These are phyloP conservation scores for Melanotus villosus DNA, from an alignment of 2,888 invertebrate genomes.

Conservation along the genomic window DNA sequence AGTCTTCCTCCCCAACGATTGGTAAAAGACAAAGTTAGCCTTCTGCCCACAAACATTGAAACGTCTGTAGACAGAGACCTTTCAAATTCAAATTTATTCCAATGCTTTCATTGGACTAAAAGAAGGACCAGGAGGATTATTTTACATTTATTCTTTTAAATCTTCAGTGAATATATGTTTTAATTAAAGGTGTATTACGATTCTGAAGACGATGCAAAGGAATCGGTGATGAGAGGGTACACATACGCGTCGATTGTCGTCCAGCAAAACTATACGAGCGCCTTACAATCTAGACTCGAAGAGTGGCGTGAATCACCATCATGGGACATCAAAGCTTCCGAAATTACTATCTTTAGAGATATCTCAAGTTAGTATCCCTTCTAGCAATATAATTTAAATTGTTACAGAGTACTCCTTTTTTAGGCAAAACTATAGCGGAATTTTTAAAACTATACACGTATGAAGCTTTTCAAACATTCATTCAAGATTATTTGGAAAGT, in stretches of 20 bases:
- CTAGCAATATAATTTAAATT: too few relatives aligned
- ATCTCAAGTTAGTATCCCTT: conserved; percentile 94
- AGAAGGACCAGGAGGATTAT: too few relatives aligned
- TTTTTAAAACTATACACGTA: conserved; percentile 82
- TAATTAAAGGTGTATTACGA: conserved; percentile 64
- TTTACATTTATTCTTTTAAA: too few relatives aligned
- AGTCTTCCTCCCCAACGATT: too few relatives aligned
- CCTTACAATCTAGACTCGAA: conserved; percentile 71
- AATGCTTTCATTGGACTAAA: too few relatives aligned
- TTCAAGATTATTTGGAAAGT: conserved; percentile 73
- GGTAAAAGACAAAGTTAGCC: too few relatives aligned
- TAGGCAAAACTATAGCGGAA: conserved; percentile 92
- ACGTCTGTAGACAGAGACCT: too few relatives aligned
- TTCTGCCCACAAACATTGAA: too few relatives aligned
- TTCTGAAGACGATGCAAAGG: conserved; percentile 74
- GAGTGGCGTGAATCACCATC: conserved; percentile 72
- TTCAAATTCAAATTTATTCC: too few relatives aligned
- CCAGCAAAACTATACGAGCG: conserved; percentile 81
- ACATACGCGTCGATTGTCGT: conserved; percentile 86
- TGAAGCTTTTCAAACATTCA: conserved; percentile 80
- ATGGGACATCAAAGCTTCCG: conserved; percentile 75
- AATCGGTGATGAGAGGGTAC: conserved; percentile 78
- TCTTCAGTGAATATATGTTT: too few relatives aligned
- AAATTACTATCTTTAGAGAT: conserved; percentile 82
- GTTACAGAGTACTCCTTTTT: conserved; percentile 55